These are phyloP conservation scores for Acomys russatus DNA, from an alignment of 2,797 vertebrate species.

Conservation along the genomic window DNA sequence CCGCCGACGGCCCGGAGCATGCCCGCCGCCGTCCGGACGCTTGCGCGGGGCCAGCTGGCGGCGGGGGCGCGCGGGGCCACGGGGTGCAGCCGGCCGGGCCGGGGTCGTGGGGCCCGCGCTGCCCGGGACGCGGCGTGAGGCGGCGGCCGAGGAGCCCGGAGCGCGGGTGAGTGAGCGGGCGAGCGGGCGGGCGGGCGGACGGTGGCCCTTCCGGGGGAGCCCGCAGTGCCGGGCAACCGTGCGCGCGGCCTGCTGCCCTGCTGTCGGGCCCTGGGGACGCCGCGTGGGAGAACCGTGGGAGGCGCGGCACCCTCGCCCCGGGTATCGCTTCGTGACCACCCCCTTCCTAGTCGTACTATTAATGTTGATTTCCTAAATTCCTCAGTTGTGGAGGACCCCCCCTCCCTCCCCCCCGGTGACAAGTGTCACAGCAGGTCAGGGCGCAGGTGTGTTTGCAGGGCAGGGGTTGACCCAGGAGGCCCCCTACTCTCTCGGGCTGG, in stretches of 20 bases:
- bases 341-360: neutral
- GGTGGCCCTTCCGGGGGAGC: neutral
- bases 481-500: neutral
- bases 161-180: constrained; percentile 41
- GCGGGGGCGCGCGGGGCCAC: constrained; percentile 62
- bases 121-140: constrained; percentile 55
- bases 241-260: neutral
- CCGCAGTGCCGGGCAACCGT: neutral
- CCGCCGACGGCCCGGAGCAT: constrained; percentile 72
- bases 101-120: constrained; percentile 48
- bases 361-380: neutral
- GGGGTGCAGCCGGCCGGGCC: constrained; percentile 66
- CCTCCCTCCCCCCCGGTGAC: constrained; percentile 47
- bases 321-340: neutral
- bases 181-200: constrained; percentile 63
- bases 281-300: neutral
- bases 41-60: constrained; percentile 67
- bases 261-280: neutral
- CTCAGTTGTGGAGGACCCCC: neutral
- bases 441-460: constrained; percentile 43
- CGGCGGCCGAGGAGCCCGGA: constrained; percentile 14
- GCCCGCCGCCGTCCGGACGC: constrained; percentile 64
- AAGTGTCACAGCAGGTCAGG: neutral
- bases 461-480: neutral
- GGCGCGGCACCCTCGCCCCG: neutral